phyloP scores from a whole-genome alignment of 2,888 invertebrate genomes.

The Macrophya annulata region DNA sequence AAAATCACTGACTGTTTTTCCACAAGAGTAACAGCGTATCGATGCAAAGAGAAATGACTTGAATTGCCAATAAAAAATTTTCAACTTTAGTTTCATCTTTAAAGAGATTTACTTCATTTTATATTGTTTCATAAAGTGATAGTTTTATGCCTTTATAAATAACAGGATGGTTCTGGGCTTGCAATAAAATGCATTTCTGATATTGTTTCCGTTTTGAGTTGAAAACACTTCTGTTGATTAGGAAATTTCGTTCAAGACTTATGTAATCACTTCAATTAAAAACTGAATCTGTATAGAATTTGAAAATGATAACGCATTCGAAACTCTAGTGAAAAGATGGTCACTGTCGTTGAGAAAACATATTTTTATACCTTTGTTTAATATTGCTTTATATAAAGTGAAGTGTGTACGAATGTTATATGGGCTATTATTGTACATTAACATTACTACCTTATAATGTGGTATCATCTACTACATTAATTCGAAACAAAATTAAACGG shows the following conservation, averaged over 20 bases:
- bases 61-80: conserved; percentile 42
- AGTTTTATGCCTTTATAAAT: conserved; percentile 21
- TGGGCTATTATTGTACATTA: conserved; percentile 63
- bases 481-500: conserved; percentile 60
- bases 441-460: conserved; percentile 55
- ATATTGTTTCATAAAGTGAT: conserved; percentile 20
- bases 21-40: conserved; percentile 44
- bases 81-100: neutral
- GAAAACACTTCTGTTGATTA: neutral
- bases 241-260: neutral
- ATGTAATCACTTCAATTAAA: neutral
- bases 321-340: conserved; percentile 61
- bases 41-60: conserved; percentile 33
- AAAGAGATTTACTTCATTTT: conserved; percentile 48
- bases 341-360: conserved; percentile 66
- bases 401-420: conserved; percentile 66
- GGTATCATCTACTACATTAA: conserved; percentile 48
- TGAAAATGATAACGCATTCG: neutral
- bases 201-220: neutral
- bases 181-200: neutral
- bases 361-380: conserved; percentile 76
- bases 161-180: neutral
- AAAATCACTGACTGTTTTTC: conserved; percentile 54
- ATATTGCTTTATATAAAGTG: conserved; percentile 63
- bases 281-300: conserved; percentile 6